A percentile compares a stretch with the other conserved stretches of the same genome.
phyloP scores from a whole-genome alignment of 2,797 vertebrate genomes.

The Artibeus jamaicensis region DNA sequence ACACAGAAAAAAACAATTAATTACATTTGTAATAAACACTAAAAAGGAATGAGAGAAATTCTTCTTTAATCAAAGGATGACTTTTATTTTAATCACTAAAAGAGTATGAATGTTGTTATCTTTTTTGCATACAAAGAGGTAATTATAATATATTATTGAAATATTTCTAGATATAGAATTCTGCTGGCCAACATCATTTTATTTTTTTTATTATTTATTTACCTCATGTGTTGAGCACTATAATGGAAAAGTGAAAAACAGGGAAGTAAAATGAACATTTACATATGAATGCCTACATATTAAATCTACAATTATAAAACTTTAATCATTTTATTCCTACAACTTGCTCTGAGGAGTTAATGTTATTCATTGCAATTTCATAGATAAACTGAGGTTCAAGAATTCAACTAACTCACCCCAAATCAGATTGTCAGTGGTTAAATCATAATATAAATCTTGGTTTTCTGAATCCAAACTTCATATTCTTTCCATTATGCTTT shows the following conservation, averaged over 20 bases:
- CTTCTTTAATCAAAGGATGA: not conserved
- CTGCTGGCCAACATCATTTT: not conserved
- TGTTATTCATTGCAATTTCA: not conserved
- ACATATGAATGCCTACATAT: not conserved
- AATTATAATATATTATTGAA: not conserved
- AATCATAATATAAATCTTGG: not conserved
- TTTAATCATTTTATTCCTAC: not conserved
- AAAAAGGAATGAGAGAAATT: not conserved
- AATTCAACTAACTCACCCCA: not conserved
- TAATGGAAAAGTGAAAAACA: not conserved
- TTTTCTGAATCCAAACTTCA: not conserved
- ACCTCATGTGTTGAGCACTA: not conserved
- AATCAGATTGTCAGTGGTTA: not conserved
- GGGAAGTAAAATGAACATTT: not conserved
- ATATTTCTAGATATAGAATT: not conserved
- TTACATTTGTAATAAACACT: not conserved
- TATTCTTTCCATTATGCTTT: not conserved
- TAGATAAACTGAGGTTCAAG: not conserved
- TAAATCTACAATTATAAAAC: not conserved
- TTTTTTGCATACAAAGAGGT: not conserved
- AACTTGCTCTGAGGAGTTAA: not conserved
- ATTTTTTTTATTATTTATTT: not conserved
- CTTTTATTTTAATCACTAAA: not conserved
- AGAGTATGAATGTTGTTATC: not conserved
- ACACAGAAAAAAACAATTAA: not conserved